Evolutionary conservation across 1,140 invertebrate species (phyloP).

Genomic region (Trialeurodes vaporariorum): DNA sequence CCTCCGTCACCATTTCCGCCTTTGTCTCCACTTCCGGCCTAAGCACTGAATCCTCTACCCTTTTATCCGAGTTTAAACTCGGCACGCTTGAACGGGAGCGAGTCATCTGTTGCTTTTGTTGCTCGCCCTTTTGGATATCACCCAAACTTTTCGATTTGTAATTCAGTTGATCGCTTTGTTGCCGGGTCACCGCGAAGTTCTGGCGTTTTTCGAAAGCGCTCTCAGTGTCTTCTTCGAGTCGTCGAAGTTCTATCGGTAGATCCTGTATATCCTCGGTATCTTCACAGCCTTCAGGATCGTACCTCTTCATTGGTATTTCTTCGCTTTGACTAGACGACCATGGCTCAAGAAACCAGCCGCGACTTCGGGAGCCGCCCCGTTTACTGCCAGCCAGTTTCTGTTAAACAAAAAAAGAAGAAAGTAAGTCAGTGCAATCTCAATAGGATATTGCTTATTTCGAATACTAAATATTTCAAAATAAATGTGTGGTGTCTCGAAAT

Average conservation of each 20-base stretch:
- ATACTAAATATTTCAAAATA: no score
- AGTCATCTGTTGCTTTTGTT: constrained; percentile 6
- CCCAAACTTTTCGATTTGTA: constrained; percentile 67
- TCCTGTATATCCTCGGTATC: constrained; percentile 56
- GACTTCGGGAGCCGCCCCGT: constrained; percentile 36
- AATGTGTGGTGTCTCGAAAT: no score
- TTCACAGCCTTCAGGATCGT: constrained; percentile 41
- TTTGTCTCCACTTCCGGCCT: not conserved
- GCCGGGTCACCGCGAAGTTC: constrained; percentile 38
- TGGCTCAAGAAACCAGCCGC: constrained; percentile 67
- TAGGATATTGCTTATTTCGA: no score
- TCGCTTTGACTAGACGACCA: constrained; percentile 49
- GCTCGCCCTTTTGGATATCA: constrained; percentile 41
- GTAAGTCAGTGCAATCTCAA: not conserved
- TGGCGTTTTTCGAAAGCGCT: constrained; percentile 30
- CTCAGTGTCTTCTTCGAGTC: constrained; percentile 56
- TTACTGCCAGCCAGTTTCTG: constrained; percentile 63
- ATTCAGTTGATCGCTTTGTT: constrained; percentile 36
- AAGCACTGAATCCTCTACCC: not conserved
- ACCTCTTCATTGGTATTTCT: constrained; percentile 37
- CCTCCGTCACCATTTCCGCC: constrained; percentile 19
- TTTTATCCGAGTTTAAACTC: constrained; percentile 38
- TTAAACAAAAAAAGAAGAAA: constrained; percentile 17
- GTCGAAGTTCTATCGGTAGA: constrained; percentile 75
- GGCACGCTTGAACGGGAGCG: constrained; percentile 61